A percentile compares a stretch with the other conserved stretches of the same genome.
Evolutionary conservation across 2,888 invertebrate genomes (phyloP).

Genomic region (Choristoneura rosaceana): DNA sequence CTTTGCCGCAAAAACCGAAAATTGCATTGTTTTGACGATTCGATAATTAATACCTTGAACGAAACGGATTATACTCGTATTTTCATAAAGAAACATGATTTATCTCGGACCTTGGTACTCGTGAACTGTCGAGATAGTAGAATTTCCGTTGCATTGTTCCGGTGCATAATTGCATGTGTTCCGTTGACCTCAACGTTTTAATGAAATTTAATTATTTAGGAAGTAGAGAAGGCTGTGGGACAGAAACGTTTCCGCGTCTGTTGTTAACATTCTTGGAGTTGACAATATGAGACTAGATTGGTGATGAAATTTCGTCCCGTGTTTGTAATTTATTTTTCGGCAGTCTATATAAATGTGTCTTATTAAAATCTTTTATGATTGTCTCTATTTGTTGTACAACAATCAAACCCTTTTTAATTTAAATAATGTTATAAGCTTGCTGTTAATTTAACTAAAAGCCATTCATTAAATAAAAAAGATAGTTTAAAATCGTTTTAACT

Average conservation of each 20-base stretch:
- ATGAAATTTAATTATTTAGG: constrained; percentile 24
- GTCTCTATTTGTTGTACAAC: background rate
- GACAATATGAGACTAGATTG: background rate
- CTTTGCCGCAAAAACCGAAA: too few species aligned
- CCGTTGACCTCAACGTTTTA: constrained; percentile 27
- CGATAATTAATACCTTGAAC: background rate
- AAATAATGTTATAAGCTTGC: too few species aligned
- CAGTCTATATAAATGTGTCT: background rate
- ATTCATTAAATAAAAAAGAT: too few species aligned
- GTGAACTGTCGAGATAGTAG: constrained; percentile 41
- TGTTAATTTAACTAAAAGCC: too few species aligned
- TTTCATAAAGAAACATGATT: background rate
- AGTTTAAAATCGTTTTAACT: too few species aligned
- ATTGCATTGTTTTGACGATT: background rate
- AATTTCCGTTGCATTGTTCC: constrained; percentile 56
- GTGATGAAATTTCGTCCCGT: background rate
- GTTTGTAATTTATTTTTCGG: background rate
- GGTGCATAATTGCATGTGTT: constrained; percentile 37
- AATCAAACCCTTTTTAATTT: too few species aligned
- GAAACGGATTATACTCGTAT: background rate
- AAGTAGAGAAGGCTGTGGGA: constrained; percentile 25
- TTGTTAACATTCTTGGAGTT: background rate
- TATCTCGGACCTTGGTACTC: constrained; percentile 2
- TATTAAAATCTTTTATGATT: background rate
- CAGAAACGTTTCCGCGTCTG: background rate